Evolutionary conservation across 2,113 vertebrate genomes (phyloP).

Genomic region (Porphyrio hochstetteri): DNA sequence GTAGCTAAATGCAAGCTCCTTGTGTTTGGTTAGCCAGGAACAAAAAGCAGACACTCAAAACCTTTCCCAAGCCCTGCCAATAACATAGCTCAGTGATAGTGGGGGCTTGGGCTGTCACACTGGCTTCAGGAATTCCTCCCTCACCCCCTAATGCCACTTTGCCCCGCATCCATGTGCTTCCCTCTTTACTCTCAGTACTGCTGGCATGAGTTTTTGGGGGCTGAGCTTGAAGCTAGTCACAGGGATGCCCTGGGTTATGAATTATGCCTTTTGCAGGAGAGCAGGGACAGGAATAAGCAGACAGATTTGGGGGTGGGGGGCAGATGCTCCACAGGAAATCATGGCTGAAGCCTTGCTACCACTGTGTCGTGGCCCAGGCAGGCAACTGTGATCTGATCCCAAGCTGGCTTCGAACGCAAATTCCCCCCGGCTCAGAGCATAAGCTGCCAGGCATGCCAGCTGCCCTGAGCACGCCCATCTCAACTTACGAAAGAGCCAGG

Average conservation of each 20-base stretch:
- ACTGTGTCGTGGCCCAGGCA: neutral
- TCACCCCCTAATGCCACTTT: neutral
- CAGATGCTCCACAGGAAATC: neutral
- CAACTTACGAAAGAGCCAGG: conserved; percentile 14
- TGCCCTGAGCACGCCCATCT: conserved; percentile 20
- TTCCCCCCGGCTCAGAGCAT: conserved; percentile 13
- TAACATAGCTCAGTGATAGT: neutral
- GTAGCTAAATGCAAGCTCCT: neutral
- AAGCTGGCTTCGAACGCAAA: conserved; percentile 14
- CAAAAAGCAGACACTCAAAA: neutral
- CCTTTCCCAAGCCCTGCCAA: neutral
- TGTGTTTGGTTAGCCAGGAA: neutral
- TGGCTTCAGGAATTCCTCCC: neutral
- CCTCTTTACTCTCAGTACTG: neutral
- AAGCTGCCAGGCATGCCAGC: conserved; percentile 42
- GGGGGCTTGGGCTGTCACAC: neutral
- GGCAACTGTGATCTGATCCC: conserved; percentile 46
- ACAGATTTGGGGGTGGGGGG: neutral
- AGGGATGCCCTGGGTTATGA: neutral
- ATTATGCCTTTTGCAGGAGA: neutral
- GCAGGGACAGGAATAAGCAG: neutral
- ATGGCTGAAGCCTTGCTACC: neutral
- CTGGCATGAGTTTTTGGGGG: neutral
- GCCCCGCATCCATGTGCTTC: neutral
- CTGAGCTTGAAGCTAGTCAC: neutral